These are phyloP conservation scores for Noctua janthe DNA, from an alignment of 2,888 invertebrate species.

Conservation along the genomic window DNA sequence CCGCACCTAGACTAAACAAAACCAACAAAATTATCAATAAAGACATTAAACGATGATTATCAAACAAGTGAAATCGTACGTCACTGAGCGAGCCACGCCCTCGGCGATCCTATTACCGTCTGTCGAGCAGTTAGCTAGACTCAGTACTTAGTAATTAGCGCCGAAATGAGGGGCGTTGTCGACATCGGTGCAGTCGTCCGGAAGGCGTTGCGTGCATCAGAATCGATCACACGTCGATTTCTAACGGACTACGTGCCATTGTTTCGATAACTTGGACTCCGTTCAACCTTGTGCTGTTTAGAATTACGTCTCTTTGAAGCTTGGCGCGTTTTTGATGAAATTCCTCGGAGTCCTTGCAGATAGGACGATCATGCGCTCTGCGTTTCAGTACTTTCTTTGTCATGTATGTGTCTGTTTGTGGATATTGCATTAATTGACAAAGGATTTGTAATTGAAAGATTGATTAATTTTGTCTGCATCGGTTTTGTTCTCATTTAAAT, in stretches of 20 bases:
- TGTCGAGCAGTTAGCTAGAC: slow-evolving; percentile 33
- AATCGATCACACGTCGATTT: slow-evolving; percentile 59
- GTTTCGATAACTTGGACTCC: slow-evolving; percentile 11
- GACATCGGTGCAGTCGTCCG: slow-evolving; percentile 51
- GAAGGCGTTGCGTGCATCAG: slow-evolving; percentile 58
- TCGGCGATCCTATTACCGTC: slow-evolving; percentile 30
- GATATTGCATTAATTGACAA: slow-evolving; percentile 18
- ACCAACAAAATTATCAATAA: slow-evolving; percentile 7
- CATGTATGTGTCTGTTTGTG: not conserved
- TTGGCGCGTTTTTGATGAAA: slow-evolving; percentile 23
- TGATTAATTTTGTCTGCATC: slow-evolving; percentile 1
- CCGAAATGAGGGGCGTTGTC: slow-evolving; percentile 54
- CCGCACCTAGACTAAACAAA: slow-evolving; percentile 18
- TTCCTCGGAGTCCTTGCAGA: slow-evolving; percentile 19
- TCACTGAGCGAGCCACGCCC: slow-evolving; percentile 52
- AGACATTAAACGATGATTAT: slow-evolving; percentile 15
- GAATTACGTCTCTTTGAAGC: slow-evolving; percentile 8
- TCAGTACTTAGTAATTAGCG: slow-evolving; percentile 38
- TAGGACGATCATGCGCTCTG: slow-evolving; percentile 35
- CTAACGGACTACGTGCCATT: slow-evolving; percentile 39
- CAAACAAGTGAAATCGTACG: slow-evolving; percentile 38
- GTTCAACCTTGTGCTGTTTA: not conserved
- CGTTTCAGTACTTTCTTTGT: slow-evolving; percentile 18
- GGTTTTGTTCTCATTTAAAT: not conserved
- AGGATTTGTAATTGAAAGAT: slow-evolving; percentile 4